Percentiles rank a stretch among this genome's conserved stretches.
phyloP scores from a whole-genome alignment of 2,888 invertebrate genomes.

The Heliconius cydno region DNA sequence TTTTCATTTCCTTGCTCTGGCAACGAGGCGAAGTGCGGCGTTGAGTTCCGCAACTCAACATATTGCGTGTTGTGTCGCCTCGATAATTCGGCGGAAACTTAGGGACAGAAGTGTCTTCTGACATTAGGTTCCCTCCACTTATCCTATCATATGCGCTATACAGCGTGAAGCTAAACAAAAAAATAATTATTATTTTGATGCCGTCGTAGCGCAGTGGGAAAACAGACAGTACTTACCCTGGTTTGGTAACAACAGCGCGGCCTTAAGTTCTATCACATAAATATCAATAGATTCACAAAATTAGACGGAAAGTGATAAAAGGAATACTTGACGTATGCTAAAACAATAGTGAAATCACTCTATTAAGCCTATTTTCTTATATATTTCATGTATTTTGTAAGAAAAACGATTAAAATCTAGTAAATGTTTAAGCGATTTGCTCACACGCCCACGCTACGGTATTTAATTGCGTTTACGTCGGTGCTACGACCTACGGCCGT shows the following conservation, averaged over 20 bases:
- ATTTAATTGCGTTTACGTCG: conserved; percentile 2
- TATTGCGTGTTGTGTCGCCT: too few relatives aligned
- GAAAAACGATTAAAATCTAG: not conserved
- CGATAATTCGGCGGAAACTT: not conserved
- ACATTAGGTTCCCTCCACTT: not conserved
- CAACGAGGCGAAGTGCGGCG: not conserved
- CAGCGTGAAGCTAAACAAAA: not conserved
- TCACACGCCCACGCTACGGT: conserved; percentile 1
- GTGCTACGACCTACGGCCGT: conserved; percentile 9
- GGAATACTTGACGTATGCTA: too few relatives aligned
- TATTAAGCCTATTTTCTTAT: too few relatives aligned
- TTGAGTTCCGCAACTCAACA: not conserved
- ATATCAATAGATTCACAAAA: too few relatives aligned
- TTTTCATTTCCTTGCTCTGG: not conserved
- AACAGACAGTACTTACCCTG: too few relatives aligned
- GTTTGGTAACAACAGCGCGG: too few relatives aligned
- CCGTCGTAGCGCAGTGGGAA: too few relatives aligned
- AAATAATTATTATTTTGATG: not conserved
- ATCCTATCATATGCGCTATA: not conserved
- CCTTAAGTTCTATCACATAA: too few relatives aligned
- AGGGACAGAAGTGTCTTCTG: not conserved
- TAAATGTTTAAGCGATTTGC: not conserved
- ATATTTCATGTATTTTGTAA: too few relatives aligned
- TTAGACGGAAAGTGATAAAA: too few relatives aligned
- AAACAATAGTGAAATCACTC: too few relatives aligned